Evolutionary conservation across 2,888 invertebrate species (phyloP).

Genomic region (Emmelina monodactyla): DNA sequence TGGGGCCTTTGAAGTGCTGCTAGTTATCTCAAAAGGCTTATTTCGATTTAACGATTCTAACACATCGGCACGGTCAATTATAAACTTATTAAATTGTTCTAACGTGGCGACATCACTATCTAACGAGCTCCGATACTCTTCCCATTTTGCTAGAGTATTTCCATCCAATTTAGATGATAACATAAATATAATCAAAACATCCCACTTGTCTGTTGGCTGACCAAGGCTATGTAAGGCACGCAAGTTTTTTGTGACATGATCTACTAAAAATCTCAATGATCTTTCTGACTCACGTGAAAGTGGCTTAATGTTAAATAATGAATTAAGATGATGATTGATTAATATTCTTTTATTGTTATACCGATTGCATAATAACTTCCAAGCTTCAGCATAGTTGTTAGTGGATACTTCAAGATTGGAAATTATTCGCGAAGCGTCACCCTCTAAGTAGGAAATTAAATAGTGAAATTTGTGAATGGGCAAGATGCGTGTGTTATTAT

Average conservation of each 20-base stretch:
- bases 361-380: constrained; percentile 10
- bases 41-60: constrained; percentile 4
- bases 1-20: too few species aligned
- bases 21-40: background rate
- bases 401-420: constrained; percentile 13
- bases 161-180: constrained; percentile 14
- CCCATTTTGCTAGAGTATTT: constrained; percentile 11
- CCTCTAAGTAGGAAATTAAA: constrained; percentile 15
- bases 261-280: constrained; percentile 14
- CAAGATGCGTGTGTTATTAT: constrained; percentile 16
- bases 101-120: background rate
- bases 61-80: constrained; percentile 3
- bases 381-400: constrained; percentile 11
- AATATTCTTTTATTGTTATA: constrained; percentile 14
- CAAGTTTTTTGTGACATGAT: constrained; percentile 16
- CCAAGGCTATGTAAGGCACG: constrained; percentile 16
- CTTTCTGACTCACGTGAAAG: constrained; percentile 13
- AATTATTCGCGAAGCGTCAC: constrained; percentile 16
- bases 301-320: constrained; percentile 13
- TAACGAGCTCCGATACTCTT: background rate
- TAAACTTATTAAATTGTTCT: constrained; percentile 4
- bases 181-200: constrained; percentile 11
- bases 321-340: constrained; percentile 15
- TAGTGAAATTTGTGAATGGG: too few species aligned
- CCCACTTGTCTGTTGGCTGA: constrained; percentile 15